phyloP scores from a whole-genome alignment of 2,113 vertebrate species.

The Alaudala cheleensis region DNA sequence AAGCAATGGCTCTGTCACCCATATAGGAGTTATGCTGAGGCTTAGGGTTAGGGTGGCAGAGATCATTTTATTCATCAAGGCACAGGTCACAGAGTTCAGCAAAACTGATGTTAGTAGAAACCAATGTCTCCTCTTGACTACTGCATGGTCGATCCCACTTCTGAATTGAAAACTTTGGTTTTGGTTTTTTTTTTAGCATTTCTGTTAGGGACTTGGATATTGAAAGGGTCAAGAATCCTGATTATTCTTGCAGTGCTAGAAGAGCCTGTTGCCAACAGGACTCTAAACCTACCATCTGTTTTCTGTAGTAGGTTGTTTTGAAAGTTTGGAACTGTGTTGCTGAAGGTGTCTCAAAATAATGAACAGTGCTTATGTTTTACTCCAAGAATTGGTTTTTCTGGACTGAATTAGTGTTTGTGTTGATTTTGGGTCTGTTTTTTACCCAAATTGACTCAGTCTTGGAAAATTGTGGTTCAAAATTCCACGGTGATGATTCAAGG shows the following conservation, averaged over 20 bases:
- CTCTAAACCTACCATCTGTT: background rate
- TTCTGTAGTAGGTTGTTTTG: background rate
- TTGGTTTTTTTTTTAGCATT: background rate
- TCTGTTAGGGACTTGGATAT: background rate
- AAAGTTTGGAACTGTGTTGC: background rate
- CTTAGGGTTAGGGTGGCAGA: background rate
- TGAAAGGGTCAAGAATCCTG: background rate
- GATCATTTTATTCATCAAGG: background rate
- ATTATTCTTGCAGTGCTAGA: background rate
- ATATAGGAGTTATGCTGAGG: background rate
- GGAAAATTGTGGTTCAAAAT: background rate
- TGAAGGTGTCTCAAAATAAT: background rate
- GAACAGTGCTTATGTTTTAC: background rate
- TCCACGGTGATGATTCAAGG: background rate
- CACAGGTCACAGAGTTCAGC: background rate
- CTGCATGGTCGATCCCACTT: background rate
- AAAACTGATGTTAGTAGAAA: background rate
- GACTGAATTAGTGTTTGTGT: background rate
- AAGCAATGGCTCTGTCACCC: background rate
- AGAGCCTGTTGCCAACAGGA: background rate
- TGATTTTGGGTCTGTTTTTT: background rate
- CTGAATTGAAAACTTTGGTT: background rate
- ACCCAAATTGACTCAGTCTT: background rate
- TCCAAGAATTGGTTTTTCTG: background rate
- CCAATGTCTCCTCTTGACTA: background rate